Percentiles rank a stretch among this genome's conserved stretches.
These are phyloP conservation scores for Noctua janthina DNA, from an alignment of 2,888 invertebrate species.

Conservation along the genomic window DNA sequence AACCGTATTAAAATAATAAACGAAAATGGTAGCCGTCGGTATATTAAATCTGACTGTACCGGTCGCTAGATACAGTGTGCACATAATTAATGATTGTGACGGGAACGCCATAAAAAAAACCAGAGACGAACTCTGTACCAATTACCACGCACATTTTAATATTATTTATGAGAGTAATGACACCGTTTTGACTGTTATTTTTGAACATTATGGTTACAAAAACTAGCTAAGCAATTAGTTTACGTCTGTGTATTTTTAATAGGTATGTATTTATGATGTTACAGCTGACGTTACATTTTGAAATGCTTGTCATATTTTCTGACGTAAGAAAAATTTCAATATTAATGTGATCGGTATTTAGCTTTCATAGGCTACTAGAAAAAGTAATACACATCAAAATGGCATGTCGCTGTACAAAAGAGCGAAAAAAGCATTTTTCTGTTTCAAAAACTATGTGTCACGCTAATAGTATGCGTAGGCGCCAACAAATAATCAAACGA, in stretches of 20 bases:
- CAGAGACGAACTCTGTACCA: conserved; percentile 60
- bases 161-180: conserved; percentile 50
- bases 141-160: conserved; percentile 47
- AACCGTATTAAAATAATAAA: conserved; percentile 53
- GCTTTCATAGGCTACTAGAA: conserved; percentile 7
- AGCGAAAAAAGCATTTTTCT: conserved; percentile 10
- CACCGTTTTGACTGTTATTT: conserved; percentile 42
- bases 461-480: conserved; percentile 19
- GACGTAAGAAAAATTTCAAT: conserved; percentile 5
- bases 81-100: conserved; percentile 62
- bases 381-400: conserved; percentile 20
- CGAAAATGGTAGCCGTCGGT: conserved; percentile 56
- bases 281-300: conserved; percentile 30
- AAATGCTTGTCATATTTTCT: conserved; percentile 29
- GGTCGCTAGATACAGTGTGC: conserved; percentile 45
- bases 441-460: not conserved
- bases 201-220: conserved; percentile 29
- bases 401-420: conserved; percentile 2
- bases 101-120: conserved; percentile 58
- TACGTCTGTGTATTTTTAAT: conserved; percentile 42
- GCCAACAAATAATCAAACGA: conserved; percentile 19
- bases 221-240: conserved; percentile 49
- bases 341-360: conserved; percentile 2
- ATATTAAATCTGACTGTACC: conserved; percentile 60
- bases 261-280: conserved; percentile 33